Base-by-base conservation (phyloP, 2,797 vertebrate genomes). In the Pipistrellus nathusii region DNA sequence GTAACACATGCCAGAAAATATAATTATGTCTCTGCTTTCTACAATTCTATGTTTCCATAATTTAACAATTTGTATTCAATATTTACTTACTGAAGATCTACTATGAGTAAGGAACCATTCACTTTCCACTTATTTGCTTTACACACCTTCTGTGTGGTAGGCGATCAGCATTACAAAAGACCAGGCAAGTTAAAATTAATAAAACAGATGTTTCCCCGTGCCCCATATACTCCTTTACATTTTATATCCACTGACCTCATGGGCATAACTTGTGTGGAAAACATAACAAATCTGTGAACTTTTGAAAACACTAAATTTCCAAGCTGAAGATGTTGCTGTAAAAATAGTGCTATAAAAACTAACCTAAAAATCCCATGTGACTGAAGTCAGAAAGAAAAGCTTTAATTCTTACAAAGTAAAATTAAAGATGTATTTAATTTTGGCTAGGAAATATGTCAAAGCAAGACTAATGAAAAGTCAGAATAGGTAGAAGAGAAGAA, bases 221-320 rank as follows among this genome's bases (percentile, higher is more conserved):
- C 11, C 32, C n/a, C 21, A 32, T 15, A 66, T 64, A 17, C 3
- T 21, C 44, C 35, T 41, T 83, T 73, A 41, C 23, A 73, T 48
- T 93, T 75, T 81, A 88, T 77, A 41, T 18, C 15, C 62, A 93
- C n/a, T 66, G 78, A 64, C 62, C 2, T 91, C 27, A 71, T 44
- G 23, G 30, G 75, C 20, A 86, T 20, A 44, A 66, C 83, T 72
- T 87, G 21, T 72, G 27, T 51, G 30, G 23, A 81, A 91, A 93
- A 85, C 9, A 23, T 62, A 75, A 71, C 30, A 84, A 73, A 81
- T 51, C 9, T 14, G 51, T 51, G 10, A 76, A 68, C 17, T 23
- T 78, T 86, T 85, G 46, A 90, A 92, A 95, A 89, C 46, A 81
- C 20, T 38, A 2, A 41, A 81, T n/a, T 69, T 85, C 66, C 38